A percentile compares a stretch with the other conserved stretches of the same genome.
phyloP scores from a whole-genome alignment of 1,140 invertebrate genomes.

The Heliothis virescens region DNA sequence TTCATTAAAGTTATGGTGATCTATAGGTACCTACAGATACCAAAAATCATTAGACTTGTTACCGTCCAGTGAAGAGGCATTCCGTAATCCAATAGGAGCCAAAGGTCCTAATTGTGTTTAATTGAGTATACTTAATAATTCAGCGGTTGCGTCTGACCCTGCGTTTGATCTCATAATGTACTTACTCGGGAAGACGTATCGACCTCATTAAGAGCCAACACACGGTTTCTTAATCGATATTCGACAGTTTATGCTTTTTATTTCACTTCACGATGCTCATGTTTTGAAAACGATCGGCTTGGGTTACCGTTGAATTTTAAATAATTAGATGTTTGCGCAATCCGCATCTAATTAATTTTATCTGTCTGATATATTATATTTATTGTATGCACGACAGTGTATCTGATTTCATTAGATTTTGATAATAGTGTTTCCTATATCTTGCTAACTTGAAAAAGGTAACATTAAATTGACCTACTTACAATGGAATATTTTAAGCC shows the following conservation, averaged over 20 bases:
- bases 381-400: conserved; percentile 6
- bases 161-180: conserved; percentile 78
- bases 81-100: conserved; percentile 37
- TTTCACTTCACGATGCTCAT: conserved; percentile 46
- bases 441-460: background rate
- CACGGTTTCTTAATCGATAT: conserved; percentile 74
- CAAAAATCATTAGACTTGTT: background rate
- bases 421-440: background rate
- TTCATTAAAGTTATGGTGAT: conserved; percentile 4
- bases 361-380: conserved; percentile 25
- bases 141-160: conserved; percentile 71
- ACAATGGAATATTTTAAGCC: background rate
- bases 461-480: background rate
- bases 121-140: conserved; percentile 81
- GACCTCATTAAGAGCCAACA: conserved; percentile 73
- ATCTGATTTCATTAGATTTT: conserved; percentile 19
- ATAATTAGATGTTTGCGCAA: conserved; percentile 44
- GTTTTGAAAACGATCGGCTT: conserved; percentile 36
- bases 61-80: background rate
- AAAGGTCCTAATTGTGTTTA: conserved; percentile 67
- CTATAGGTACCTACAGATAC: too few relatives aligned
- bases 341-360: conserved; percentile 36
- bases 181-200: conserved; percentile 74
- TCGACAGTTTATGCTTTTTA: conserved; percentile 63
- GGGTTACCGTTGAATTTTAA: conserved; percentile 47